Conservation (phyloP, 2,888 invertebrate genomes). For the Erebia epiphron region DNA sequence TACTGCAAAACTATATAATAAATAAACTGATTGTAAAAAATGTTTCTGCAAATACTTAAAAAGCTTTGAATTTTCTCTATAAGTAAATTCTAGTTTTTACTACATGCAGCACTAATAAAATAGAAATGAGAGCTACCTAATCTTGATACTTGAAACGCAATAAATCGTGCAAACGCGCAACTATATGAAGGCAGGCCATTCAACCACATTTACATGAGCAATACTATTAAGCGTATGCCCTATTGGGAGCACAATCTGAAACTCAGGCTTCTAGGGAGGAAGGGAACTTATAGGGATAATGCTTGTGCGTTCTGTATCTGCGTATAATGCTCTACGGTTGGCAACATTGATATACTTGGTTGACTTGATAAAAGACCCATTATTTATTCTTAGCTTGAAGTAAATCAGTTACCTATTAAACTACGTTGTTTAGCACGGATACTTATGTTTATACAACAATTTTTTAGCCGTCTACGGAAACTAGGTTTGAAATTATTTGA, state of each 20-base stretch:
- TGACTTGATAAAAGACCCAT: conserved; percentile 21
- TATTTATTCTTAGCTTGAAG: not conserved
- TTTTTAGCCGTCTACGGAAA: no score
- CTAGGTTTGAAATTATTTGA: no score
- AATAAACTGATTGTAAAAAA: no score
- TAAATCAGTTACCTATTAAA: no score
- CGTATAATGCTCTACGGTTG: not conserved
- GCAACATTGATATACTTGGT: conserved; percentile 10
- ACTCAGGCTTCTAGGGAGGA: conserved; percentile 25
- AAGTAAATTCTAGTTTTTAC: no score
- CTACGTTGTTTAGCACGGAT: no score
- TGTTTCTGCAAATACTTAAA: no score
- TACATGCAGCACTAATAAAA: not conserved
- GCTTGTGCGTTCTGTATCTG: conserved; percentile 11
- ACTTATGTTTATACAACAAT: no score
- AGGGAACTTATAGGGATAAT: conserved; percentile 19
- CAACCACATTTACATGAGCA: conserved; percentile 26
- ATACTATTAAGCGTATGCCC: conserved; percentile 25
- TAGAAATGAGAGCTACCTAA: conserved; percentile 15
- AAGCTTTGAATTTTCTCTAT: no score
- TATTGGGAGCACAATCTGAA: conserved; percentile 33
- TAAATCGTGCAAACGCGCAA: conserved; percentile 30
- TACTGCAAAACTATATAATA: no score
- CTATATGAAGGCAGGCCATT: conserved; percentile 30
- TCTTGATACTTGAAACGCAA: conserved; percentile 24